phyloP scores from a whole-genome alignment of 2,113 vertebrate species.

The Leucoraja erinaceus region DNA sequence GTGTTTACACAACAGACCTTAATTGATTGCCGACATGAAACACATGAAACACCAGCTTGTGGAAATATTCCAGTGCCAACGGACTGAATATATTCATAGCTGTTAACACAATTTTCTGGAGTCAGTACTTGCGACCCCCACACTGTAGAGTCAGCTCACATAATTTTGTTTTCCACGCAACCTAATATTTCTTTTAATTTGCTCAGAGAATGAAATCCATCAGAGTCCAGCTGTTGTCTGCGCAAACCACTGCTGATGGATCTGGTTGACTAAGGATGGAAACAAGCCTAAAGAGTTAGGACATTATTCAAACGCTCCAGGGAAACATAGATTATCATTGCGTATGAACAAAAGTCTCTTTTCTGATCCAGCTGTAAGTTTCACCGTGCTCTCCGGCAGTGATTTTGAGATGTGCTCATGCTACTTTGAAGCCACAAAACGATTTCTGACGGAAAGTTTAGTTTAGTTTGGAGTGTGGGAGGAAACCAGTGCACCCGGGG shows the following conservation, averaged over 20 bases:
- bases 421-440: neutral
- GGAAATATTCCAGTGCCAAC: conserved; percentile 42
- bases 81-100: conserved; percentile 43
- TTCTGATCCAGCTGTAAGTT: neutral
- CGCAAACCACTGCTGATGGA: conserved; percentile 46
- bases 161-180: conserved; percentile 39
- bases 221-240: conserved; percentile 10
- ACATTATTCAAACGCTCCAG: conserved; percentile 17
- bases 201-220: conserved; percentile 31
- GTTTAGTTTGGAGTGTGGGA: no score
- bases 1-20: conserved; percentile 17
- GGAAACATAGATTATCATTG: neutral
- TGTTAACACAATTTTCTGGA: conserved; percentile 43
- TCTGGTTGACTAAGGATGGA: conserved; percentile 40
- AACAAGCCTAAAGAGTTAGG: conserved; percentile 41
- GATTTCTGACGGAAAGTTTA: no score
- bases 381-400: no score
- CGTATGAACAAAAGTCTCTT: neutral
- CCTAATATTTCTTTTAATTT: conserved; percentile 49
- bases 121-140: conserved; percentile 42
- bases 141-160: conserved; percentile 40
- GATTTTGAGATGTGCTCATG: neutral
- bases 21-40: conserved; percentile 26
- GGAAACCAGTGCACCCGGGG: no score
- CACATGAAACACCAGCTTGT: conserved; percentile 31